Percentiles rank a stretch among this genome's conserved stretches.
These are phyloP conservation scores for Sarcophaga bullata DNA, from an alignment of 1,140 invertebrate species.

Conservation along the genomic window DNA sequence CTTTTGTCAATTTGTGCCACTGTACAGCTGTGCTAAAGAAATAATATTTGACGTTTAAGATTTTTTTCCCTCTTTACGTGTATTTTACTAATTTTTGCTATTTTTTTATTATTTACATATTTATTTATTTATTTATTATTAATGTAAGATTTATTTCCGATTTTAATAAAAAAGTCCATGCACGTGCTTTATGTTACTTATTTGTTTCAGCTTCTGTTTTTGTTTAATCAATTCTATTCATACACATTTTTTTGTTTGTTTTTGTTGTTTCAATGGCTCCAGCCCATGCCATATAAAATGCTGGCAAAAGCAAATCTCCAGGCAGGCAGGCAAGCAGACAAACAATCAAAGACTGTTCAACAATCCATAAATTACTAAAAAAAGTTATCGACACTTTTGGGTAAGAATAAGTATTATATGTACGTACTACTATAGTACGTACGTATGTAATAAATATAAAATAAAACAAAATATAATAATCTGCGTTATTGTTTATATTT, in stretches of 20 bases:
- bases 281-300: neutral
- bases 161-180: conserved; percentile 28
- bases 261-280: conserved; percentile 4
- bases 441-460: no score
- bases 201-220: neutral
- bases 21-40: neutral
- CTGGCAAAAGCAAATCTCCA: neutral
- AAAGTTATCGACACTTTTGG: conserved; percentile 17
- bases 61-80: no score
- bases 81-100: no score
- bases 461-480: neutral
- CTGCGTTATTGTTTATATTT: neutral
- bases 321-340: neutral
- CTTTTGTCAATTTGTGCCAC: neutral
- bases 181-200: conserved; percentile 22
- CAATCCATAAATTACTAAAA: neutral
- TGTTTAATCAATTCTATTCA: neutral
- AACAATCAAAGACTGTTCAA: neutral
- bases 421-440: no score
- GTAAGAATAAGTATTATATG: no score
- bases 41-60: neutral
- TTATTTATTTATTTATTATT: neutral
- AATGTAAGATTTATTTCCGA: conserved; percentile 11
- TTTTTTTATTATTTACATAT: no score
- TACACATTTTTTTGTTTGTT: neutral